Base-by-base conservation (phyloP, 2,797 vertebrate species). In the Gymnopithys bicolor region DNA sequence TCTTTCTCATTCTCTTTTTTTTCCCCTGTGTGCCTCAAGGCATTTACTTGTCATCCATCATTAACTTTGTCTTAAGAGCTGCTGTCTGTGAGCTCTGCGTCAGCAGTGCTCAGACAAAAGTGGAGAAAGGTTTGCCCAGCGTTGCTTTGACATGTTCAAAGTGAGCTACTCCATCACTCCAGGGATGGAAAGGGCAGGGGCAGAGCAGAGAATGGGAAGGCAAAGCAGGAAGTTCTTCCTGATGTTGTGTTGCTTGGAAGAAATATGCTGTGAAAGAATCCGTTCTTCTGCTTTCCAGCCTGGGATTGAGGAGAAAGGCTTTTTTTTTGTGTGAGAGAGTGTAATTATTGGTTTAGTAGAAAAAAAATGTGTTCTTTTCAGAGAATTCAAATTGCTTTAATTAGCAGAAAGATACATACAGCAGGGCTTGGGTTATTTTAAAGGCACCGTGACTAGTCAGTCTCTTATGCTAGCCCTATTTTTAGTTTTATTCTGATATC, bases 21-120 rank as follows among this genome's bases (percentile, higher is more conserved):
- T 80, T 68, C 13, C 13, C 37, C 7, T 80, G 55, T 92, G 78
- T 3, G 86, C 96, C 92, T 96, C 45, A 52, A 96, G 89, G 96
- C 96, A 93, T 92, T 96, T 94, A 83, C 85, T 95, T 96, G 94
- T 96, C 94, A 95, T 95, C 96, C 84, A 87, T 96, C 94, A 95
- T 97, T 97, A 95, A 70, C 85, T 96, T 84, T 95, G 92, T 92
- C 90, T 95, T 94, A 96, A 93, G 86, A 91, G 77, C 83, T 78
- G 93, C 87, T 3, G 52, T 78, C 94, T 93, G 90, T 84, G 87
- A 93, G 95, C 89, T 84, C 93, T 86, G 91, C 53, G 2, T 96
- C 96, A 97, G 91, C 5, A 2, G 64, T 62, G 91, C 22, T 93
- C 95, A 96, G 90, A 79, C 92, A 93, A 58, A 94, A 94, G 94